These are phyloP conservation scores for Coenonympha glycerion DNA, from an alignment of 2,888 invertebrate genomes.

Conservation along the genomic window DNA sequence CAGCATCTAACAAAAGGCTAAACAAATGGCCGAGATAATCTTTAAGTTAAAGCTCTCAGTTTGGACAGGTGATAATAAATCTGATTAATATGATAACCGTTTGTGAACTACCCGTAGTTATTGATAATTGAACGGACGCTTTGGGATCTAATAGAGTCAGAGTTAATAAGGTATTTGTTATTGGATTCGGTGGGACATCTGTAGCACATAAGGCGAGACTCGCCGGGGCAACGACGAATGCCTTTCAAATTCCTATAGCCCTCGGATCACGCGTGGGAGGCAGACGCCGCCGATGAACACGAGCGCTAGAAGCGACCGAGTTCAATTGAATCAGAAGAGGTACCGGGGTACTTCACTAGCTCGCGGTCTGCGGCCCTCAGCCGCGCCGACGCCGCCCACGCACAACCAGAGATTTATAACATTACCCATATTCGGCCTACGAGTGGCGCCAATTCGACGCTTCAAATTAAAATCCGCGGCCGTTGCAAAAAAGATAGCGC, in stretches of 20 bases:
- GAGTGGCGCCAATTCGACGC: slow-evolving; percentile 73
- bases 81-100: slow-evolving; percentile 22
- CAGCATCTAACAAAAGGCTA: slow-evolving; percentile 59
- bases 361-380: slow-evolving; percentile 32
- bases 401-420: slow-evolving; percentile 66
- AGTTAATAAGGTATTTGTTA: slow-evolving; percentile 53
- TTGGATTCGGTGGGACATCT: slow-evolving; percentile 50
- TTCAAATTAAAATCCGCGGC: slow-evolving; percentile 66
- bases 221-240: slow-evolving; percentile 59
- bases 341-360: slow-evolving; percentile 28
- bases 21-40: slow-evolving; percentile 71
- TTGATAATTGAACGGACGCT: slow-evolving; percentile 4
- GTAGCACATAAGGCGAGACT: slow-evolving; percentile 49
- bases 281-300: slow-evolving; percentile 48
- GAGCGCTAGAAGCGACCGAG: slow-evolving; percentile 56
- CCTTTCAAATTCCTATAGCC: slow-evolving; percentile 72
- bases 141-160: slow-evolving; percentile 20
- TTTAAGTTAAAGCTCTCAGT: slow-evolving; percentile 38
- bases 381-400: slow-evolving; percentile 55
- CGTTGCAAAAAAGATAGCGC: slow-evolving; percentile 64
- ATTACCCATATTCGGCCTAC: slow-evolving; percentile 72
- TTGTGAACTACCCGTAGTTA: neutral
- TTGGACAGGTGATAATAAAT: slow-evolving; percentile 26
- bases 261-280: slow-evolving; percentile 54
- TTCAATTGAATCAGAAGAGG: slow-evolving; percentile 54